Evolutionary conservation across 2,113 vertebrate genomes (phyloP), one percentile per base, ranked within the genome.

Genomic region (Nannospalax galili): DNA sequence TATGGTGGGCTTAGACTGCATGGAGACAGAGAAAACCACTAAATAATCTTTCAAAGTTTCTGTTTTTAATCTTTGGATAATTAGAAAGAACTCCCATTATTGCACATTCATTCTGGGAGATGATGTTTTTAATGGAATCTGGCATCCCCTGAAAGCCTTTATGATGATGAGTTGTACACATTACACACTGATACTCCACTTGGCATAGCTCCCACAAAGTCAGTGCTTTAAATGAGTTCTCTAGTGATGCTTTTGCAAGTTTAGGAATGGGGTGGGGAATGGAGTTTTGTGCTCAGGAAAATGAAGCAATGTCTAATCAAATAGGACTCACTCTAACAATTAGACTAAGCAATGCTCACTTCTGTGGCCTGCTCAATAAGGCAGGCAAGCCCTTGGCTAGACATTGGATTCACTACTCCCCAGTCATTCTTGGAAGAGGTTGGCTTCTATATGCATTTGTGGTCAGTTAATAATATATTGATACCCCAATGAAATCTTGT

Each of bases 51-150:
- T 84, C 26, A 80, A 72, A 40, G 52, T 77, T 92, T n/a, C n/a
- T 92, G 42, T 26, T 74, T 94, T 72, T 78, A 24, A 92, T 60
- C 56, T 93, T 78, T n/a, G 67, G 67, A 79, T 58, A 77, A 87
- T 37, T 60, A 81, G 64, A 24, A 84, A 48, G 20, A 87, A 52
- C 88, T 92, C 92, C 56, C 77, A 78, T 93, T 69, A 90, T 45
- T 73, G 22, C 17, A 26, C 37, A 75, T 67, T 73, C 56, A 62
- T 92, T 74, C 64, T 90, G 67, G 65, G 72, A 73, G 40, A 56
- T 45, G 60, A 37, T 70, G 74, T 82, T 86, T 75, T 75, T 26
- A 70, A 93, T 65, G 37, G 35, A 45, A 10, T 40, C 35, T 82
- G 72, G 52, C 72, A 48, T 84, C 87, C 92, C 73, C 37, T 62